phyloP scores from a whole-genome alignment of 2,888 invertebrate genomes.

The Choreutis nemorana region DNA sequence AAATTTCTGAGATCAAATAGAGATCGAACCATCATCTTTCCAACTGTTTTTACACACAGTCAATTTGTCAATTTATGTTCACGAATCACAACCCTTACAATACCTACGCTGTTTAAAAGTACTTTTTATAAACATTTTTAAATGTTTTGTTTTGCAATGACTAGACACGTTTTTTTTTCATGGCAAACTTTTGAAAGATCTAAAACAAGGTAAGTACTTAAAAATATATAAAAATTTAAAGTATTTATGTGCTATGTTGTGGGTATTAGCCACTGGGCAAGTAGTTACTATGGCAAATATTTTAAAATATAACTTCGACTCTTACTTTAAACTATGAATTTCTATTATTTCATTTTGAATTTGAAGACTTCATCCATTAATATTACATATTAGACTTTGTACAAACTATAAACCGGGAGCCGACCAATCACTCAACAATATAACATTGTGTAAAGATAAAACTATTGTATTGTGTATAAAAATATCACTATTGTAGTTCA shows the following conservation, averaged over 20 bases:
- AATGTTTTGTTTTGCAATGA: conserved; percentile 40
- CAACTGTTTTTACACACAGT: conserved; percentile 23
- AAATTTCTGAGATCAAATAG: conserved; percentile 59
- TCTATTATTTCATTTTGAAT: conserved; percentile 25
- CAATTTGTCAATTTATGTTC: conserved; percentile 48
- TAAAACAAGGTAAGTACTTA: conserved; percentile 12
- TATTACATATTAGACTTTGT: conserved; percentile 40
- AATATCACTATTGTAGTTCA: conserved; percentile 55
- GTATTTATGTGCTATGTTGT: conserved; percentile 15
- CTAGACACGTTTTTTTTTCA: conserved; percentile 44
- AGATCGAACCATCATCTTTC: conserved; percentile 46
- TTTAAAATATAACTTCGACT: conserved; percentile 14
- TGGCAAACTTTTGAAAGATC: conserved; percentile 34
- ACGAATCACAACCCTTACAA: conserved; percentile 63
- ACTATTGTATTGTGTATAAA: conserved; percentile 64
- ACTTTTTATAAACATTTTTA: conserved; percentile 38
- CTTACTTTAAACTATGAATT: conserved; percentile 8
- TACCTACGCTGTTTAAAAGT: conserved; percentile 34
- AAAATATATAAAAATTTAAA: too few relatives aligned
- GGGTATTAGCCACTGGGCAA: conserved; percentile 20
- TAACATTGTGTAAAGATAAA: conserved; percentile 62
- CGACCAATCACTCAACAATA: conserved; percentile 60
- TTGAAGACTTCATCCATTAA: conserved; percentile 25
- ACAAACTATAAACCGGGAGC: conserved; percentile 63
- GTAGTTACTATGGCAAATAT: conserved; percentile 28